Evolutionary conservation across 2,797 vertebrate genomes (phyloP).

Genomic region (Taeniopygia guttata): DNA sequence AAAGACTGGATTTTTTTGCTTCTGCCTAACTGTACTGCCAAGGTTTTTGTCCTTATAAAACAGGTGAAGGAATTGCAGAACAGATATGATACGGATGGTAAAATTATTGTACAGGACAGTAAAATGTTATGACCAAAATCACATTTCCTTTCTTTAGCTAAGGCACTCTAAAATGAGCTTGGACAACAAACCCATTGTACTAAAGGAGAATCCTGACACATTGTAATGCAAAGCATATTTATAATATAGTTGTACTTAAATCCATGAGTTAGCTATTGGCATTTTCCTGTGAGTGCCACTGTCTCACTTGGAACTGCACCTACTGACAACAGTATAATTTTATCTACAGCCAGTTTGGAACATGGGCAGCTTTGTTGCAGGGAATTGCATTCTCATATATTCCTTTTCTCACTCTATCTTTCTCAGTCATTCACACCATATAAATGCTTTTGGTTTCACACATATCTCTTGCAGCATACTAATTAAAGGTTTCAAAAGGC

Average conservation of each 20-base stretch:
- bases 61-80: neutral
- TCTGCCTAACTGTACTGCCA: neutral
- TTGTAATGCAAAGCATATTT: neutral
- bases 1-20: neutral
- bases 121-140: neutral
- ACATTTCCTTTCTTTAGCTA: neutral
- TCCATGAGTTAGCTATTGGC: neutral
- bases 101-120: neutral
- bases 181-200: neutral
- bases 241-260: neutral
- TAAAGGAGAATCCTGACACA: neutral
- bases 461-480: constrained; percentile 56
- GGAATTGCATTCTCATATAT: constrained; percentile 3
- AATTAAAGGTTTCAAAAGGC: constrained; percentile 75
- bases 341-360: neutral
- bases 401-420: neutral
- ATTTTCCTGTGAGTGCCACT: neutral
- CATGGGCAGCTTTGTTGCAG: constrained; percentile 14
- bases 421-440: constrained; percentile 6
- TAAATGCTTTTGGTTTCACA: constrained; percentile 47
- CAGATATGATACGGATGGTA: neutral
- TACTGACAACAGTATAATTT: constrained; percentile 2
- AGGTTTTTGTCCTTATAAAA: neutral
- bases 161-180: neutral
- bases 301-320: neutral